Conservation (phyloP, 2,113 vertebrate species). For the Psilopsiagon aymara region DNA sequence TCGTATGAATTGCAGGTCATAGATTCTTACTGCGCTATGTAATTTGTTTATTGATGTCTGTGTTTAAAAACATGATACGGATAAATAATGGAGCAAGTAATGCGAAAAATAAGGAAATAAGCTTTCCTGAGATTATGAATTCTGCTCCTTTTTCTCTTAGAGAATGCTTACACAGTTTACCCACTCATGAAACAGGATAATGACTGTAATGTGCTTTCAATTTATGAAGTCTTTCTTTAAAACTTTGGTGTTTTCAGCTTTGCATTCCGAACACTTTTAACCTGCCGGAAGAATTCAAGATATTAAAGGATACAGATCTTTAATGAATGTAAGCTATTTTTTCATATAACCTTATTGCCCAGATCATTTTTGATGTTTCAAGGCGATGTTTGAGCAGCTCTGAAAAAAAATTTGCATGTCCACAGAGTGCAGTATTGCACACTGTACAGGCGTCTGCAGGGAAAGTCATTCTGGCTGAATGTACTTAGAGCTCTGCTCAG, state of each 20-base stretch:
- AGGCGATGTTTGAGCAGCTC: slow-evolving; percentile 30
- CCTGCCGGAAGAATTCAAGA: background rate
- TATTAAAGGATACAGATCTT: background rate
- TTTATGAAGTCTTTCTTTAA: background rate
- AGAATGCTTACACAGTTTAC: background rate
- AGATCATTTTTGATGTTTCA: slow-evolving; percentile 21
- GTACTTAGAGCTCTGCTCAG: background rate
- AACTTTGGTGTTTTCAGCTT: background rate
- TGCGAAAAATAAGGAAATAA: background rate
- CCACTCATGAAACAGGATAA: background rate
- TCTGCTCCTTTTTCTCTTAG: background rate
- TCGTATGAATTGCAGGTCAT: background rate
- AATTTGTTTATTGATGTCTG: background rate
- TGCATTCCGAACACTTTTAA: background rate
- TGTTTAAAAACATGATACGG: background rate
- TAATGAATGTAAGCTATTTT: background rate
- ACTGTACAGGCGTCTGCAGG: background rate
- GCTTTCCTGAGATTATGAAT: background rate
- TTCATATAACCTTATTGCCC: slow-evolving; percentile 3
- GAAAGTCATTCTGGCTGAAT: background rate
- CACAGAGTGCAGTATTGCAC: background rate
- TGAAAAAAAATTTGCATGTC: slow-evolving; percentile 3
- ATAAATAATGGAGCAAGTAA: background rate
- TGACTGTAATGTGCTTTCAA: background rate
- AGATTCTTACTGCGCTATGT: background rate